Percentiles rank a stretch among this genome's conserved stretches.
Evolutionary conservation across 2,113 vertebrate genomes (phyloP).

Genomic region (Ranitomeya imitator): DNA sequence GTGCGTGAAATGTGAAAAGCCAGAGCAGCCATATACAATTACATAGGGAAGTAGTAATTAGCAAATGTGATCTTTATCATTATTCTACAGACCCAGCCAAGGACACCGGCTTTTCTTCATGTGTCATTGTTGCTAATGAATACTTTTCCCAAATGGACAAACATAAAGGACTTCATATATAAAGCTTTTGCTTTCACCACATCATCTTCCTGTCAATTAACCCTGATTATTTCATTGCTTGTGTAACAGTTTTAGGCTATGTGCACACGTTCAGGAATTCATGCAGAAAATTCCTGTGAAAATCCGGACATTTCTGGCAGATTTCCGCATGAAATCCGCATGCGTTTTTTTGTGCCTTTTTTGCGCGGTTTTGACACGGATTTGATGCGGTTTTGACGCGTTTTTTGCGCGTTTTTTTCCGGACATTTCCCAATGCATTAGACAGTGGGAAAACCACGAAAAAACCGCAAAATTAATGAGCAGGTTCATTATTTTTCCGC

Average conservation of each 20-base stretch:
- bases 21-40: conserved; percentile 18
- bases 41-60: conserved; percentile 6
- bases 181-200: neutral
- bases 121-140: conserved; percentile 12
- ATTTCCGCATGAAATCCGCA: too few species aligned
- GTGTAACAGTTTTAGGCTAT: neutral
- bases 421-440: too few species aligned
- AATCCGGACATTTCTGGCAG: too few species aligned
- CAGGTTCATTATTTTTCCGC: too few species aligned
- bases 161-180: neutral
- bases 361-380: too few species aligned
- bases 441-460: too few species aligned
- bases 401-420: too few species aligned
- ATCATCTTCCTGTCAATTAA: neutral
- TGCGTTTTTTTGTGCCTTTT: too few species aligned
- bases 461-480: too few species aligned
- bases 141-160: neutral
- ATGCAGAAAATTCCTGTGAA: too few species aligned
- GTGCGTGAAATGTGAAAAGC: neutral
- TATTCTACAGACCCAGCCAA: neutral
- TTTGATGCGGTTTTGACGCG: too few species aligned
- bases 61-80: conserved; percentile 30
- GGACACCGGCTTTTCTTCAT: neutral
- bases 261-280: too few species aligned
- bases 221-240: neutral